A percentile compares a stretch with the other conserved stretches of the same genome.
Evolutionary conservation across 53 echinoderm and acorn worm species (phyloP).

Genomic region (Astropecten irregularis): DNA sequence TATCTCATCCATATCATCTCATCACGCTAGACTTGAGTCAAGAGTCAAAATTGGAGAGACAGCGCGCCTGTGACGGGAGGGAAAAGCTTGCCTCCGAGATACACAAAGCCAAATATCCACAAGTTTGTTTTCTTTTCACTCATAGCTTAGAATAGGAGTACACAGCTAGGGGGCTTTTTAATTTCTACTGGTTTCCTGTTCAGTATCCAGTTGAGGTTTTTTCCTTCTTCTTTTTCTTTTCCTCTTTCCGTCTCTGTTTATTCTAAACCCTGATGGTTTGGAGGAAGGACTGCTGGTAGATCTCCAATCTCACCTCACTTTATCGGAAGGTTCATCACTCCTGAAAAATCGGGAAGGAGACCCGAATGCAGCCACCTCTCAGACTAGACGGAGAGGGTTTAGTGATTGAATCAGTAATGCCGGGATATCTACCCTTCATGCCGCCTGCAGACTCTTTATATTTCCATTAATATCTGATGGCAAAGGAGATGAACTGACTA

Average conservation of each 20-base stretch:
- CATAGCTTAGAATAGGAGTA: not conserved
- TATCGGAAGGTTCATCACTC: conserved; percentile 2
- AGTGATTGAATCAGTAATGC: conserved; percentile 8
- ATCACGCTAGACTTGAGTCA: conserved; percentile 45
- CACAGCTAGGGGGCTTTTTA: conserved; percentile 35
- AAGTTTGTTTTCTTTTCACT: conserved; percentile 8
- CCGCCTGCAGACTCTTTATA: not conserved
- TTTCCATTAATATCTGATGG: not conserved
- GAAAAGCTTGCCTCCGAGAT: too few relatives aligned
- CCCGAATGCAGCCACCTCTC: not conserved
- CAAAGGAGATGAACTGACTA: too few relatives aligned
- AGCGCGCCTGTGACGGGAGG: not conserved
- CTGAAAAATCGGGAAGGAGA: not conserved
- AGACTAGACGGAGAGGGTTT: not conserved
- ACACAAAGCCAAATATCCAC: not conserved
- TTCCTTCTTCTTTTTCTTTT: too few relatives aligned
- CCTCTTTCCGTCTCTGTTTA: too few relatives aligned
- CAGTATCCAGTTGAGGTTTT: not conserved
- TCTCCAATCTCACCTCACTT: not conserved
- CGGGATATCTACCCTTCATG: too few relatives aligned
- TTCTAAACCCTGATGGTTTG: not conserved
- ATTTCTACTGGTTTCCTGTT: conserved; percentile 35
- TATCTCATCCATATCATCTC: conserved; percentile 16
- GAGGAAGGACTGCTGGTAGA: too few relatives aligned
- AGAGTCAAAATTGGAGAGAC: conserved; percentile 33